Percentiles rank a stretch among this genome's conserved stretches.
Conservation (phyloP, 2,113 vertebrate genomes). For the Mesitornis unicolor region DNA sequence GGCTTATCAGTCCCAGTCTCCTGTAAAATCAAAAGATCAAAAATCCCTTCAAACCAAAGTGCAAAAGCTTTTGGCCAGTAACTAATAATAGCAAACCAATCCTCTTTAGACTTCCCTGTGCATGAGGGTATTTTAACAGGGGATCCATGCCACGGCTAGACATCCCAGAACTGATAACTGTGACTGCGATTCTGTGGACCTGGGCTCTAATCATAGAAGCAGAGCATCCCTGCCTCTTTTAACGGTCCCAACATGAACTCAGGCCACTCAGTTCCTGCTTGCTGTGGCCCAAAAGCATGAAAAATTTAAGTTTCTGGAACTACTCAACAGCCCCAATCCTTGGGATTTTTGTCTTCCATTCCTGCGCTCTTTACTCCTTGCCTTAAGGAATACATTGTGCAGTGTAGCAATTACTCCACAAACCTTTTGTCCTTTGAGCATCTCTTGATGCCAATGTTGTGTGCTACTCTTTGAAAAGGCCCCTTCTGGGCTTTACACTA, state of each 20-base stretch:
- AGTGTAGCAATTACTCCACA: not conserved
- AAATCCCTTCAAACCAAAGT: slow-evolving; percentile 29
- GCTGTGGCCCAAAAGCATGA: not conserved
- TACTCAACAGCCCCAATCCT: not conserved
- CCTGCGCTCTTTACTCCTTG: not conserved
- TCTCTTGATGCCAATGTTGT: not conserved
- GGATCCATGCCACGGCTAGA: not conserved
- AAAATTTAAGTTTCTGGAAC: not conserved
- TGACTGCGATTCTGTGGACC: not conserved
- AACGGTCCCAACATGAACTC: not conserved
- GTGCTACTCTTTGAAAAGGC: not conserved
- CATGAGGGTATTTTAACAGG: not conserved
- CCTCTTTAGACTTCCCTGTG: not conserved
- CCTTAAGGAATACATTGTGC: not conserved
- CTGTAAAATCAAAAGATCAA: slow-evolving; percentile 68
- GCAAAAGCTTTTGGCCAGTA: slow-evolving; percentile 13
- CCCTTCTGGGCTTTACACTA: not conserved
- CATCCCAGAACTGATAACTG: not conserved
- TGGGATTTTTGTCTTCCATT: not conserved
- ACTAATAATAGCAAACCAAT: slow-evolving; percentile 51
- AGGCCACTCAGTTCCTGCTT: not conserved
- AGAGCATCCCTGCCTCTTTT: not conserved
- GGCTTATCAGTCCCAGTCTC: slow-evolving; percentile 60
- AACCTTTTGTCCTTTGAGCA: not conserved
- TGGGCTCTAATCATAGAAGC: not conserved